Evolutionary conservation across 1,140 invertebrate species (phyloP), one percentile per base, ranked within the genome.

Genomic region (Pollicipes pollicipes): DNA sequence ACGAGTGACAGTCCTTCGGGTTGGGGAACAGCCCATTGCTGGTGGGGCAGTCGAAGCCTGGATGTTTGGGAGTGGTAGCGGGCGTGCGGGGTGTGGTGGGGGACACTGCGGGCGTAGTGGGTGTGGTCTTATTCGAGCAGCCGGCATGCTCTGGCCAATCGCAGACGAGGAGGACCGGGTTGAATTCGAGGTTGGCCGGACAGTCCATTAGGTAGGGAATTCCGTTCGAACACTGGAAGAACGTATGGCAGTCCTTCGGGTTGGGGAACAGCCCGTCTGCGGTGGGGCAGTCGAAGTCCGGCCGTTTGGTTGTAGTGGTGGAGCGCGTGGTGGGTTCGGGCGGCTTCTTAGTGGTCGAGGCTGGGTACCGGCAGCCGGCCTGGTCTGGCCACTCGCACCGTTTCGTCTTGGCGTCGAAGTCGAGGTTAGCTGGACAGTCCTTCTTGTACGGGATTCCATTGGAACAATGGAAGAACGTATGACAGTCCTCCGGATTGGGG

Each of bases 151-250:
- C 27, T 16, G 70, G 70, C 30, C 31, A 86, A 75, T 86, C 85
- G 74, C 85, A 87, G 10, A 82, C 78, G 72, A 80, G 77, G 0
- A 58, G 45, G 13, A 24, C 21, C 8, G 45, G 45, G 45, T 58
- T 58, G 24, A 58, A 58, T 21, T 58, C 17, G 2, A 58, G 17
- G 32, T 35, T 13, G 45, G 45, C 45, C 2, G 45, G 58, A 35
- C 71, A 72, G 24, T 66, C 37, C 69, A 70, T 45, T 68, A 70
- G 58, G 71, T 29, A 70, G 0, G 69, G 31, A 24, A 29, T 21
- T n/a, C 63, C 63, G 6, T 58, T 68, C 17, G 68, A 66, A 21
- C 70, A 70, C 58, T 45, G 35, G 63, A 58, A 70, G 63, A 68
- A 70, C 0, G 70, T 66, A 17, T 66, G 37, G 70, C 70, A 70